phyloP scores from a whole-genome alignment of 2,113 vertebrate genomes.

The Myocastor coypus region DNA sequence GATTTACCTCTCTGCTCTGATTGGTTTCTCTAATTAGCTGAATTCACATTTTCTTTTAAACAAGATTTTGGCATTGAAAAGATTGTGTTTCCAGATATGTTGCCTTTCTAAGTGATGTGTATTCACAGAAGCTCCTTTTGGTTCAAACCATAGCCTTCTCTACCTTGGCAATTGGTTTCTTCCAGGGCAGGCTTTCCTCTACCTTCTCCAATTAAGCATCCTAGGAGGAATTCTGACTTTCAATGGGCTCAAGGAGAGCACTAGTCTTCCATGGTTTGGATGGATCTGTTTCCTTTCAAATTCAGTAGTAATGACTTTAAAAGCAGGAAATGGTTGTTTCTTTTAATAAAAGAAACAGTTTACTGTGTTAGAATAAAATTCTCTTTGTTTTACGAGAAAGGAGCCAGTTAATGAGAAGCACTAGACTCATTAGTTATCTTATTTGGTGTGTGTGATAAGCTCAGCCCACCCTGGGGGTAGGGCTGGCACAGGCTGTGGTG shows the following conservation, averaged over 20 bases:
- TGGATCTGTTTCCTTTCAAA: slow-evolving; percentile 55
- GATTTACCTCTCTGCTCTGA: fast-evolving
- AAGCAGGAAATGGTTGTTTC: slow-evolving; percentile 63
- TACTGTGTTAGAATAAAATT: not conserved
- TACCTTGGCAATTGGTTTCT: not conserved
- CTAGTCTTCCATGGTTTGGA: not conserved
- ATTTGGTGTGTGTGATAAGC: too few species aligned
- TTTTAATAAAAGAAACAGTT: slow-evolving; percentile 52
- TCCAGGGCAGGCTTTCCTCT: not conserved
- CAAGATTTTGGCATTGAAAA: not conserved
- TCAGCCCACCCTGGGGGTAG: too few species aligned
- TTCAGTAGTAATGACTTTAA: slow-evolving; percentile 46
- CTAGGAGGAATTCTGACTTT: not conserved
- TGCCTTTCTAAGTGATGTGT: not conserved
- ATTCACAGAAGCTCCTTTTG: not conserved
- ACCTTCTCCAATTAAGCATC: not conserved
- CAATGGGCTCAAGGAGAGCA: not conserved
- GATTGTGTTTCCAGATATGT: not conserved
- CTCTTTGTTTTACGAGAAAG: not conserved
- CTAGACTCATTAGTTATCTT: not conserved
- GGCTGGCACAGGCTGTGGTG: too few species aligned
- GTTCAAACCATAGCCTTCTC: not conserved
- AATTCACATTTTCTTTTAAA: not conserved
- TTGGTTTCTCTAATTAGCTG: not conserved
- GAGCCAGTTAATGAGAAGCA: slow-evolving; percentile 5